These are phyloP conservation scores for Rhabdophis nuchalis DNA, from an alignment of 2,797 vertebrate genomes.

Conservation along the genomic window DNA sequence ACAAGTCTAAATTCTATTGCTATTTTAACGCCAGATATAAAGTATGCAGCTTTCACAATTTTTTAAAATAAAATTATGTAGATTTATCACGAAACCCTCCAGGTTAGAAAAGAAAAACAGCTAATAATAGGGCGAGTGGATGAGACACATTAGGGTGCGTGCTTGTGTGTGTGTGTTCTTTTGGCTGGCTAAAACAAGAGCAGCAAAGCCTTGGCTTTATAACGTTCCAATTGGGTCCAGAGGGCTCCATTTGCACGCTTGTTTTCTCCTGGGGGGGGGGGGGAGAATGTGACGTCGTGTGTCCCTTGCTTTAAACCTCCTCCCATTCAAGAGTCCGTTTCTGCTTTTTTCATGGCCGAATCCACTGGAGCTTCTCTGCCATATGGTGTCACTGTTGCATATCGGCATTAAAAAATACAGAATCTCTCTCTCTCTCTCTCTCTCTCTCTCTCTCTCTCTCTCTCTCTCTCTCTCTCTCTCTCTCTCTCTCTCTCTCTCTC, in stretches of 20 bases:
- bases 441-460: too few relatives aligned
- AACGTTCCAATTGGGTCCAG: neutral
- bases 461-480: too few relatives aligned
- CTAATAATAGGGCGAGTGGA: neutral
- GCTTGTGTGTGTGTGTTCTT: neutral
- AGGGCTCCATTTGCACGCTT: neutral
- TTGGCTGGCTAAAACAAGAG: neutral
- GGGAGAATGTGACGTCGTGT: neutral
- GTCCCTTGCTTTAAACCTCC: neutral
- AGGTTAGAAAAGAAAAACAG: neutral
- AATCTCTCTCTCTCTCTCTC: too few relatives aligned
- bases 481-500: too few relatives aligned
- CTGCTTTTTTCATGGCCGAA: neutral
- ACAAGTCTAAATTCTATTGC: too few relatives aligned
- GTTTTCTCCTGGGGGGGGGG: neutral
- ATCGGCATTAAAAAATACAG: neutral
- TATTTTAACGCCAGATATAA: neutral
- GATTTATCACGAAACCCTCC: neutral
- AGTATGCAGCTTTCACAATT: neutral
- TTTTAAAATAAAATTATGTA: neutral
- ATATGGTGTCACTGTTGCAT: conserved; percentile 29
- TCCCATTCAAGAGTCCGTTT: neutral
- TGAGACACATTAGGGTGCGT: neutral
- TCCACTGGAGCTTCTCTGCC: neutral
- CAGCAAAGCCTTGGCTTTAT: neutral